Evolutionary conservation across 2,797 vertebrate species (phyloP), one percentile per base, ranked within the genome.

Genomic region (Limosa lapponica): DNA sequence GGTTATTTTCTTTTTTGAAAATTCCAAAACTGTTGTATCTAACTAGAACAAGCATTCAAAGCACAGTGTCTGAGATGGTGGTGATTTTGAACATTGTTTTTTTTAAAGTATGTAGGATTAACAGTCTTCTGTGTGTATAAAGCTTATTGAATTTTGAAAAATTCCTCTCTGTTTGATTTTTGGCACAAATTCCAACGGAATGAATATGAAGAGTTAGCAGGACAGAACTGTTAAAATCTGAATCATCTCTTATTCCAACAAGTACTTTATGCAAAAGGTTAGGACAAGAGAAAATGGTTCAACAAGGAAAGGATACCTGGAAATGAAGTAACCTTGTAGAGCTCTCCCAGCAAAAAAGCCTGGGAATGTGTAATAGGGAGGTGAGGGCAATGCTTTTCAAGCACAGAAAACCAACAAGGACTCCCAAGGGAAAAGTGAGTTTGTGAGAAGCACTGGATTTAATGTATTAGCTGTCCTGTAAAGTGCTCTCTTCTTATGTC

Each of bases 201-300:
- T 66, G 11, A 84, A 70, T 84, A 72, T 43, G 34, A 15, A 67
- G 32, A 44, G 24, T 58, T 84, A 84, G 24, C 43, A 82, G 51
- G 57, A 82, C 51, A 58, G 59, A 87, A 43, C n/a, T 75, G 74
- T 66, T 91, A 82, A 62, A 78, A 90, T 75, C 44, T 87, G 59
- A 88, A 64, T 88, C 16, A 70, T 80, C 16, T 46, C 17, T 72
- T 79, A 49, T 41, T 89, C 58, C 44, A 81, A 32, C 17, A 51
- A 39, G 24, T 49, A 43, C 34, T 75, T 79, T 46, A 32, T 57
- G 34, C 27, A 59, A 41, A 89, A 84, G 37, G 7, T 62, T 79
- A 73, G n/a, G 43, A 41, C 41, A 17, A 1, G 3, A 92, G 44
- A 64, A 88, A 86, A 84, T 11, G 3, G 5, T 59, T 88, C 81